phyloP scores from a whole-genome alignment of 2,113 vertebrate species.

The Erythrocercus mccallii region DNA sequence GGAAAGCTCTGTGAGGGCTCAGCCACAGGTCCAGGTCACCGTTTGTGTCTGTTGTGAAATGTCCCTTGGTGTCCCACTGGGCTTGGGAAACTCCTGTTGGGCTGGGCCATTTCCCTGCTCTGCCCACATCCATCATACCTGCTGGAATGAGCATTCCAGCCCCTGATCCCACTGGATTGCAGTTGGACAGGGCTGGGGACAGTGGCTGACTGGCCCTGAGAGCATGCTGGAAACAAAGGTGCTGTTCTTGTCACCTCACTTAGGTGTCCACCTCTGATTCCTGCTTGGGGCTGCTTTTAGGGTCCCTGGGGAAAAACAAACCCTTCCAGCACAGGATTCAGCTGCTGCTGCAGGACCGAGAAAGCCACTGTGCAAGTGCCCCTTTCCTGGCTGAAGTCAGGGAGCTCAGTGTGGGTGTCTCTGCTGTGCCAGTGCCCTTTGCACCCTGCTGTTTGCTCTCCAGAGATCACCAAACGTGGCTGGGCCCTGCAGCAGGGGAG shows the following conservation, averaged over 20 bases:
- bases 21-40: neutral
- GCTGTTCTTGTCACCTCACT: neutral
- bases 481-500: neutral
- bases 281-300: neutral
- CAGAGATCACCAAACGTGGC: accelerated
- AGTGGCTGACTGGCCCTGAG: neutral
- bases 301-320: neutral
- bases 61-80: neutral
- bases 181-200: neutral
- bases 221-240: neutral
- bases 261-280: neutral
- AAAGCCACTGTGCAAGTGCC: neutral
- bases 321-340: neutral
- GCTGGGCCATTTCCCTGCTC: neutral
- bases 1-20: neutral
- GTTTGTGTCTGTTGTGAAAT: neutral
- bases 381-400: neutral
- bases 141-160: neutral
- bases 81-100: neutral
- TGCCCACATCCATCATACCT: accelerated
- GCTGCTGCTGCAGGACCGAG: neutral
- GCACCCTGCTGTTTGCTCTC: neutral
- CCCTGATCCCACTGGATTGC: neutral
- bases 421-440: neutral
- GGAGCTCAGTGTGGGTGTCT: neutral